A percentile compares a stretch with the other conserved stretches of the same genome.
Conservation (phyloP, 2,797 vertebrate genomes). For the Parambassis ranga region DNA sequence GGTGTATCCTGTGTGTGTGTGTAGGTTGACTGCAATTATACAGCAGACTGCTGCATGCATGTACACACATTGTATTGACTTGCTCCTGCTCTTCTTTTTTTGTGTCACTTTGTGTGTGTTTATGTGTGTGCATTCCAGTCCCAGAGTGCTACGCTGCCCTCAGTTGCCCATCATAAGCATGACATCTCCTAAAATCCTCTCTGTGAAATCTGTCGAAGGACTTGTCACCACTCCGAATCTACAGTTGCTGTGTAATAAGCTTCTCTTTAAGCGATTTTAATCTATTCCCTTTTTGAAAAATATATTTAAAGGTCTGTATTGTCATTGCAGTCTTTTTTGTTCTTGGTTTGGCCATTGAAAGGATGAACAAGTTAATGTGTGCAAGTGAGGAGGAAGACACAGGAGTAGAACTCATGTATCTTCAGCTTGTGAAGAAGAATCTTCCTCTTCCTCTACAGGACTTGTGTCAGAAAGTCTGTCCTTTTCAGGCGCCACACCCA, state of each 20-base stretch:
- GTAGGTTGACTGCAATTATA: slow-evolving; percentile 23
- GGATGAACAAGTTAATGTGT: slow-evolving; percentile 68
- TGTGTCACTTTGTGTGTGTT: slow-evolving; percentile 58
- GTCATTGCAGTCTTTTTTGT: slow-evolving; percentile 81
- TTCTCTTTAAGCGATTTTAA: slow-evolving; percentile 76
- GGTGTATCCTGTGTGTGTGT: slow-evolving; percentile 6
- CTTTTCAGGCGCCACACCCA: slow-evolving; percentile 70
- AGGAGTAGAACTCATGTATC: slow-evolving; percentile 81
- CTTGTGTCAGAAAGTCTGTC: slow-evolving; percentile 83
- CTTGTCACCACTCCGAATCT: slow-evolving; percentile 79
- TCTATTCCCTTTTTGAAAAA: slow-evolving; percentile 91
- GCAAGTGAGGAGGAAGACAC: slow-evolving; percentile 68
- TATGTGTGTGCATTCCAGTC: slow-evolving; percentile 72
- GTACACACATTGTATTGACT: slow-evolving; percentile 33
- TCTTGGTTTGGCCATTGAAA: slow-evolving; percentile 79
- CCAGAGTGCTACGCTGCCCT: slow-evolving; percentile 80
- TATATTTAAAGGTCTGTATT: slow-evolving; percentile 86
- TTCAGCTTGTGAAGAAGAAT: slow-evolving; percentile 82
- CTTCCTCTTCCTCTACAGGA: slow-evolving; percentile 82
- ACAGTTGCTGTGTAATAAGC: slow-evolving; percentile 92
- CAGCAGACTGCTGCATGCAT: slow-evolving; percentile 37
- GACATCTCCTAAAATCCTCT: slow-evolving; percentile 57
- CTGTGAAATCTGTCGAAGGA: slow-evolving; percentile 62
- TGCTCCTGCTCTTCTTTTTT: neutral
- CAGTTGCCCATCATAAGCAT: slow-evolving; percentile 59